Evolutionary conservation across 1,140 invertebrate genomes (phyloP).

Genomic region (Bombus turneri): DNA sequence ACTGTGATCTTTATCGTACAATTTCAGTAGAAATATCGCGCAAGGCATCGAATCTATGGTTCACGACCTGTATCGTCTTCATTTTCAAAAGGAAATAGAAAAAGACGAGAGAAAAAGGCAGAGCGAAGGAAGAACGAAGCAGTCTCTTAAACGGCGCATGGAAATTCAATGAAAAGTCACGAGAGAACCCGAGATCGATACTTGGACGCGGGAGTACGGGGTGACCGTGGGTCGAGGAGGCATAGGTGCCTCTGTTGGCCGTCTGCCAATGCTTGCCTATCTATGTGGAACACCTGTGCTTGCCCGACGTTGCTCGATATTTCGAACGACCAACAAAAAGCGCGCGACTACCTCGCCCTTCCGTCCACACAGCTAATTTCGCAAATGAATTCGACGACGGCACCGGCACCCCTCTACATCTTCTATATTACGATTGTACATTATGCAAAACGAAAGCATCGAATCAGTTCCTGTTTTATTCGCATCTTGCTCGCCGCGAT

Average conservation of each 20-base stretch:
- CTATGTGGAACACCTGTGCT: constrained; percentile 82
- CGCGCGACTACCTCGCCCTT: background rate
- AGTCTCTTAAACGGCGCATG: constrained; percentile 72
- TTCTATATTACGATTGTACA: background rate
- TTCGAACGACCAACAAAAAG: constrained; percentile 47
- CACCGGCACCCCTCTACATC: too few species aligned
- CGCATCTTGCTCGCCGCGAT: background rate
- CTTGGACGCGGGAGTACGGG: constrained; percentile 49
- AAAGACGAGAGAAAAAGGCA: constrained; percentile 15
- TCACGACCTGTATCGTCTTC: background rate
- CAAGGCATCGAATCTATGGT: too few species aligned
- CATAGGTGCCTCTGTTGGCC: constrained; percentile 81
- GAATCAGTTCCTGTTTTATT: background rate
- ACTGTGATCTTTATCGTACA: background rate
- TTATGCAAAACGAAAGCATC: background rate
- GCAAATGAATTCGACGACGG: constrained; percentile 35
- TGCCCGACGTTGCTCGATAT: constrained; percentile 72
- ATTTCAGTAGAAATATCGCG: background rate
- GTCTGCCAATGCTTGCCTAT: constrained; percentile 80
- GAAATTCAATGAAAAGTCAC: constrained; percentile 80
- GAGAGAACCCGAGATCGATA: constrained; percentile 77
- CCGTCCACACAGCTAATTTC: constrained; percentile 27
- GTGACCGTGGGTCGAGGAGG: constrained; percentile 39
- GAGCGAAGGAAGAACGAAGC: constrained; percentile 18
- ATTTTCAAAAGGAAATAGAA: constrained; percentile 8